A percentile compares a stretch with the other conserved stretches of the same genome.
These are phyloP conservation scores for Nycteola revayana DNA, from an alignment of 2,888 invertebrate genomes.

Conservation along the genomic window DNA sequence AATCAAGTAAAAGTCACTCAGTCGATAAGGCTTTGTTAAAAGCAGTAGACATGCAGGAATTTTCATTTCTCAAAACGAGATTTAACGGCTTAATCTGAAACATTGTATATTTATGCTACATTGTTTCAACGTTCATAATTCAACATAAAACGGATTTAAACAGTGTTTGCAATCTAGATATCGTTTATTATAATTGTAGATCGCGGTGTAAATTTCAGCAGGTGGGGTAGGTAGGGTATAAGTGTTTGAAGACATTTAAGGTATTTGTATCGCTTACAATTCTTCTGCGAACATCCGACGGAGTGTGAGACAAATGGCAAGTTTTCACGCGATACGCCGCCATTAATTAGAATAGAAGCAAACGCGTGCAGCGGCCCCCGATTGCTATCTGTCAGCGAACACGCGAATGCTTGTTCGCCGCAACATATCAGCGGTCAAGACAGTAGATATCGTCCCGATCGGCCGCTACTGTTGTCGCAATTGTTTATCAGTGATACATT, in stretches of 20 bases:
- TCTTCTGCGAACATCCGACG: conserved; percentile 75
- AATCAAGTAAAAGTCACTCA: not conserved
- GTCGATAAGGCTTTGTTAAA: not conserved
- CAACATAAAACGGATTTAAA: conserved; percentile 41
- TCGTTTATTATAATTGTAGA: conserved; percentile 68
- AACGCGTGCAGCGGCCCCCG: conserved; percentile 56
- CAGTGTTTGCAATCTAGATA: conserved; percentile 53
- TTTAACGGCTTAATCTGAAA: conserved; percentile 14
- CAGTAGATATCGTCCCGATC: conserved; percentile 12
- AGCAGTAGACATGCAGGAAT: not conserved
- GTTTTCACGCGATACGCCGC: conserved; percentile 68
- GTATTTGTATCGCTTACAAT: conserved; percentile 76
- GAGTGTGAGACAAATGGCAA: conserved; percentile 65
- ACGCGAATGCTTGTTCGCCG: conserved; percentile 60
- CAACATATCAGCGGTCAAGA: conserved; percentile 27
- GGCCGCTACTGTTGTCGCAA: conserved; percentile 1
- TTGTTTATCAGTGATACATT: too few species aligned
- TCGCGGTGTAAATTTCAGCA: conserved; percentile 52
- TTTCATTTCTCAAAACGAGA: conserved; percentile 6
- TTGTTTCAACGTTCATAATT: conserved; percentile 32
- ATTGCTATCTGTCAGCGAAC: conserved; percentile 73
- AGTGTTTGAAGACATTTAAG: conserved; percentile 73
- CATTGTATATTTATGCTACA: conserved; percentile 23
- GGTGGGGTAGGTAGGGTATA: conserved; percentile 49
- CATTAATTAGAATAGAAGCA: conserved; percentile 75